Evolutionary conservation across 2,797 vertebrate species (phyloP), one percentile per base, ranked within the genome.

Genomic region (Labroides dimidiatus): DNA sequence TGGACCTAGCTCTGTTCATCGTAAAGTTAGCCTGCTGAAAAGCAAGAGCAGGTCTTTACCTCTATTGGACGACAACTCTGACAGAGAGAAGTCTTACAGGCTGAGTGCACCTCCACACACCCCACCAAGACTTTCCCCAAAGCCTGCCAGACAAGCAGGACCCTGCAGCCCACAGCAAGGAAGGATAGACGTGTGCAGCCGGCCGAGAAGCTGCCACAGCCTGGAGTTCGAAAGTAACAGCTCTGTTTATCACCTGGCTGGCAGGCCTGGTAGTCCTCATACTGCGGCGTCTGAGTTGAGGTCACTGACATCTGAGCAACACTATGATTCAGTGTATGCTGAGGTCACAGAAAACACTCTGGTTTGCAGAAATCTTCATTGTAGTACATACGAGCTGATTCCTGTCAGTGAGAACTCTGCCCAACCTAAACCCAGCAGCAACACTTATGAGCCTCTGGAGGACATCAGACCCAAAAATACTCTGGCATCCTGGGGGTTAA

Each of bases 241-340:
- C 9, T 78, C 78, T 0, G 20, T 93, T 24, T 94, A 94, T 71
- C 84, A 92, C 45, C 76, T 94, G 73, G 91, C 90, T 14, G 78
- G 85, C 59, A 69, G 60, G 37, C 54, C 84, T 0, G 67, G 62
- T 10, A 77, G 61, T 61, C 74, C 49, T 14, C 72, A 48, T 42
- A 45, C 51, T 37, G 37, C 64, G 2, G 3, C 6, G 0, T 50
- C 53, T 36, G 67, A 82, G 23, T 41, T 13, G 2, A 54, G 45
- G 24, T 41, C 74, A 2, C 43, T 13, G 11, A 7, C 72, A 15
- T 23, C 42, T 20, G 20, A 65, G 63, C 51, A 63, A 44, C 51
- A 68, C 0, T 10, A 4, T 1, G 75, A 91, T 2, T 67, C 49
- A 1, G 50, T 76, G 43, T 94, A 94, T 0, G 86, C 93, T 0